A percentile compares a stretch with the other conserved stretches of the same genome.
phyloP scores from a whole-genome alignment of 2,888 invertebrate species.

The Rosalia funebris region DNA sequence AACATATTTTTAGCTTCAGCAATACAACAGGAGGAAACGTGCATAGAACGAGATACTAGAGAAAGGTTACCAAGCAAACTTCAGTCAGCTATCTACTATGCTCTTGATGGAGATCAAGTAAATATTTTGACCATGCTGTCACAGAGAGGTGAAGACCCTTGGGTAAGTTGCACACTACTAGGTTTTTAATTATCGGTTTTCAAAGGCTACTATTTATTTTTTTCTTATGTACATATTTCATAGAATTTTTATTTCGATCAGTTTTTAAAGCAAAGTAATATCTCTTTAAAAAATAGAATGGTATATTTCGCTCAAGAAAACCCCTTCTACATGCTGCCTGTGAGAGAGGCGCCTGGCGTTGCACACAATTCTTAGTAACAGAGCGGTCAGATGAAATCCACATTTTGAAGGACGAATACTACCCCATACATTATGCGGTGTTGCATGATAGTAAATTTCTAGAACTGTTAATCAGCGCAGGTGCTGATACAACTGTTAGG shows the following conservation, averaged over 20 bases:
- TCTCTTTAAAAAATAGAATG: no score
- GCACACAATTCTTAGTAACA: slow-evolving; percentile 74
- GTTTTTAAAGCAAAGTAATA: no score
- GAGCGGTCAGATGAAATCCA: slow-evolving; percentile 76
- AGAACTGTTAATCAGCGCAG: slow-evolving; percentile 72
- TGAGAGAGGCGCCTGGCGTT: slow-evolving; percentile 77
- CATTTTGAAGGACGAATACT: slow-evolving; percentile 78
- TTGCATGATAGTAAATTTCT: slow-evolving; percentile 77
- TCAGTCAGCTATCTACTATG: slow-evolving; percentile 77
- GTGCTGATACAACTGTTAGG: slow-evolving; percentile 76
- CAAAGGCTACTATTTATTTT: no score
- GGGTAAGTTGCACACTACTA: no score
- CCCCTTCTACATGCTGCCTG: slow-evolving; percentile 76
- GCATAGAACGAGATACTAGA: slow-evolving; percentile 61
- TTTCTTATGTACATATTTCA: no score
- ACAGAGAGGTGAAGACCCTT: slow-evolving; percentile 76
- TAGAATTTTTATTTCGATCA: no score
- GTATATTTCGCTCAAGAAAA: slow-evolving; percentile 68
- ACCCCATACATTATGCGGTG: slow-evolving; percentile 81
- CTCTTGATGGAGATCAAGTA: slow-evolving; percentile 78
- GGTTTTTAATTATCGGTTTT: no score
- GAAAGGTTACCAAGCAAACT: slow-evolving; percentile 64
- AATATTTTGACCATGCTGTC: slow-evolving; percentile 74
- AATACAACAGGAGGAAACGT: slow-evolving; percentile 66
- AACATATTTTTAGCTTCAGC: slow-evolving; percentile 49